These are phyloP conservation scores for Toxotes chatareus DNA, from an alignment of 2,113 vertebrate genomes.

Conservation along the genomic window DNA sequence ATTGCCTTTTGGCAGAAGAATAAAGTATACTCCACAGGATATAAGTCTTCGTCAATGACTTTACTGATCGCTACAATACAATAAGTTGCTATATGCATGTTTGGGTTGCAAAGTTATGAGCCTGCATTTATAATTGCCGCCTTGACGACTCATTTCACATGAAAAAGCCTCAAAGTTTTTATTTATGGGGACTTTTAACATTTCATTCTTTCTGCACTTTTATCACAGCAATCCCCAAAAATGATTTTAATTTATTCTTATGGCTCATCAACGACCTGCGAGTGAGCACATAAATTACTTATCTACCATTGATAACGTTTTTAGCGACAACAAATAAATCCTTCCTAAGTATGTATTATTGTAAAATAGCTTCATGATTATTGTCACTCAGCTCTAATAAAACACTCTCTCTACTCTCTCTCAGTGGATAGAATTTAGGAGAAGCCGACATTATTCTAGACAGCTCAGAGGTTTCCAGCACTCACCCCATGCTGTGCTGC, in stretches of 20 bases:
- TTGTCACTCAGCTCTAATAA: constrained; percentile 51
- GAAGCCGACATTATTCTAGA: constrained; percentile 65
- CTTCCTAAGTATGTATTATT: constrained; percentile 4
- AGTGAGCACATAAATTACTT: constrained; percentile 34
- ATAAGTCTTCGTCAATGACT: neutral
- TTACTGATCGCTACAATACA: neutral
- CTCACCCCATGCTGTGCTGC: constrained; percentile 66
- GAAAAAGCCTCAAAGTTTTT: neutral
- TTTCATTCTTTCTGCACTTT: neutral
- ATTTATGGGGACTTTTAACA: constrained; percentile 6
- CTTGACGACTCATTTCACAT: neutral
- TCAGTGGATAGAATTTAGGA: constrained; percentile 53
- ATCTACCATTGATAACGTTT: constrained; percentile 28
- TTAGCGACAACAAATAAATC: constrained; percentile 31
- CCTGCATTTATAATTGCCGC: neutral
- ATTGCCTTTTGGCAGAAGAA: neutral
- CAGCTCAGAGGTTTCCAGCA: constrained; percentile 68
- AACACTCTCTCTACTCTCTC: constrained; percentile 24
- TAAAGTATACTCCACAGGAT: neutral
- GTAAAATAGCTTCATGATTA: constrained; percentile 26
- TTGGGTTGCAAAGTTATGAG: neutral
- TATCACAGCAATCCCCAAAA: neutral
- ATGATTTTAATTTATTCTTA: neutral
- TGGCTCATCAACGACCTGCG: constrained; percentile 4
- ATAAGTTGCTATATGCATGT: neutral